Percentiles rank a stretch among this genome's conserved stretches.
Evolutionary conservation across 1,140 invertebrate species (phyloP).

Genomic region (Oryzaephilus surinamensis): DNA sequence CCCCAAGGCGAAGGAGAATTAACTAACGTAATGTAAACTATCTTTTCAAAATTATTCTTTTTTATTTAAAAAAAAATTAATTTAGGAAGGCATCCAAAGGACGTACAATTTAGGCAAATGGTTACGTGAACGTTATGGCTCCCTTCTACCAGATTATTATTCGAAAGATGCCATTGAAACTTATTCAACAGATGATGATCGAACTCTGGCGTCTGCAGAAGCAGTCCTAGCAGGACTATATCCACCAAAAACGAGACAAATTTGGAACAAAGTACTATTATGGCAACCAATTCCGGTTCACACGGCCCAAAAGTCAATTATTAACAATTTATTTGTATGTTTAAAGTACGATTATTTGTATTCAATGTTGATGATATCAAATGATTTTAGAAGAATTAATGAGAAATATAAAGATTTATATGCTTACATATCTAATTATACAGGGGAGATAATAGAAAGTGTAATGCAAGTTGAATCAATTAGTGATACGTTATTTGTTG

Average conservation of each 20-base stretch:
- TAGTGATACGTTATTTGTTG: constrained; percentile 56
- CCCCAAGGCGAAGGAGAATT: constrained; percentile 66
- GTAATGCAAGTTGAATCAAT: constrained; percentile 45
- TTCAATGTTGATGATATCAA: constrained; percentile 41
- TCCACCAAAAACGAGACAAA: constrained; percentile 46
- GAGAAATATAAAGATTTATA: constrained; percentile 49
- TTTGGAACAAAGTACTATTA: constrained; percentile 56
- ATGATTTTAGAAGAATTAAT: constrained; percentile 44
- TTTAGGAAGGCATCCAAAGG: constrained; percentile 60
- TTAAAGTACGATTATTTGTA: constrained; percentile 47
- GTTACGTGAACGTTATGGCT: constrained; percentile 54
- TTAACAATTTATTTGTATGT: constrained; percentile 49
- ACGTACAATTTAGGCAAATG: constrained; percentile 68
- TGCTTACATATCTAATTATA: constrained; percentile 45
- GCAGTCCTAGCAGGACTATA: constrained; percentile 71
- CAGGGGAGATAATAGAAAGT: constrained; percentile 44
- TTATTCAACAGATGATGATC: constrained; percentile 71
- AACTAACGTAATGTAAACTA: constrained; percentile 68
- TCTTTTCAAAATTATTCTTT: constrained; percentile 13
- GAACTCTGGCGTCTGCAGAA: constrained; percentile 80
- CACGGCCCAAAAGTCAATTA: constrained; percentile 52
- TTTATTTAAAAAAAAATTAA: constrained; percentile 2
- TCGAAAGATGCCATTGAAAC: constrained; percentile 27
- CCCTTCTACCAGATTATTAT: constrained; percentile 42
- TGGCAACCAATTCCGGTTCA: constrained; percentile 90